Base-by-base conservation (phyloP, 2,113 vertebrate genomes). In the Crocuta crocuta region DNA sequence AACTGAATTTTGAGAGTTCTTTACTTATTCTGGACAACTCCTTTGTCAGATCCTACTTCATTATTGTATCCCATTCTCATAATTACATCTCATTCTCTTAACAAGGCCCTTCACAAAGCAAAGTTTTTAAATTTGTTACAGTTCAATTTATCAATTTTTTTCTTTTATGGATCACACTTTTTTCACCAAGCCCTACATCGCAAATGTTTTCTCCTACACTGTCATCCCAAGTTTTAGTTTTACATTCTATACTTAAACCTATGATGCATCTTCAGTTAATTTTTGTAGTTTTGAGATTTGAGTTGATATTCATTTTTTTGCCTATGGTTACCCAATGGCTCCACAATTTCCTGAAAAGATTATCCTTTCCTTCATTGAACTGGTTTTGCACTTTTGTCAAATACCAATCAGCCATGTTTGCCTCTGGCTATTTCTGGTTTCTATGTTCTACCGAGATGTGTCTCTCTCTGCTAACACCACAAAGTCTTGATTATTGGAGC, bases 91-190 rank as follows among this genome's bases (percentile, higher is more conserved):
- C 28, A 92, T 50, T 5, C 26, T 43, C 39, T 50, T 50, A 76
- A 65, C 1, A 86, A 28, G 35, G n/a, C 61, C 66, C 76, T 84
- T 94, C 70, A 93, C 35, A 91, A 16, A 84, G 16, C 26, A 91
- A 24, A 81, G 33, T 84, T 80, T 93, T 61, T 70, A 97, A 82
- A 87, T 95, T 58, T 68, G 33, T 92, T 79, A 23, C 50, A 76
- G 43, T 63, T 68, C 23, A 35, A 55, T 45, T 81, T 71, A 85
- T 28, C 39, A 50, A 8, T 58, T 55, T 50, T 93, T 79, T 74
- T 55, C 39, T 86, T 91, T 85, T 33, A 79, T 16, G 19, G 58
- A 66, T 86, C 55, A 74, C 45, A 11, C 24, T 89, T 92, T 92
- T 92, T 74, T 50, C 65, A 89, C 61, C 23, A 85, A 95, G n/a